Evolutionary conservation across 2,797 vertebrate genomes (phyloP), one percentile per base, ranked within the genome.

Genomic region (Phrynocephalus vlangalii): DNA sequence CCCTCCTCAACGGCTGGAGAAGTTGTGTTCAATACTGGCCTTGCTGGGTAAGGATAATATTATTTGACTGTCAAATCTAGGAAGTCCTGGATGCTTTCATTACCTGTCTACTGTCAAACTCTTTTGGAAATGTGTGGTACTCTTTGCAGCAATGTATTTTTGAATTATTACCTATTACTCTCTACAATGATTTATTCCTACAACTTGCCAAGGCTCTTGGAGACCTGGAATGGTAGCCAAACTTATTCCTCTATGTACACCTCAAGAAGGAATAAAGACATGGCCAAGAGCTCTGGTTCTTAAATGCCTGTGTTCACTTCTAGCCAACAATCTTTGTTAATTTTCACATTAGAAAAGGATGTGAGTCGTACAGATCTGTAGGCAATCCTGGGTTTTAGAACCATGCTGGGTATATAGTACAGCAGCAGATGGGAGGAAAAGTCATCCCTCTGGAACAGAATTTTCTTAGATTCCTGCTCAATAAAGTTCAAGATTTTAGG

Each of bases 1-100:
- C 94, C 96, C 0, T 91, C 89, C 79, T 99, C 99, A 38, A 92
- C 95, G 60, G 97, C 98, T 78, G 99, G 99, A 86, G 99, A 99
- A 93, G 96, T 99, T 0, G 97, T 99, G 44, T 99, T 99, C 97
- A 99, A 98, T 92, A 99, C 98, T 5, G 98, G 99, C 28, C 96
- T 99, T 88, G 98, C 97, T 90, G 99, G 98, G 99, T 99, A 96
- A 98, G 98, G 10, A 15, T 82, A 87, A 80, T 5, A n/a, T 11
- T 2, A 66, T 24, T 67, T 72, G 1, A 66, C 66, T 73, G 68
- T 84, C 68, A 73, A 73, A 44, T 60, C 52, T 44, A 30, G 52
- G 5, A 73, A 63, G 60, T 72, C 5, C 50, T 10, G 13, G 13
- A 56, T 56, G 13, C 52, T 63, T 20, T 20, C 60, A 63, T 18